phyloP scores from a whole-genome alignment of 2,797 vertebrate genomes.

The Sorex maritimensis region DNA sequence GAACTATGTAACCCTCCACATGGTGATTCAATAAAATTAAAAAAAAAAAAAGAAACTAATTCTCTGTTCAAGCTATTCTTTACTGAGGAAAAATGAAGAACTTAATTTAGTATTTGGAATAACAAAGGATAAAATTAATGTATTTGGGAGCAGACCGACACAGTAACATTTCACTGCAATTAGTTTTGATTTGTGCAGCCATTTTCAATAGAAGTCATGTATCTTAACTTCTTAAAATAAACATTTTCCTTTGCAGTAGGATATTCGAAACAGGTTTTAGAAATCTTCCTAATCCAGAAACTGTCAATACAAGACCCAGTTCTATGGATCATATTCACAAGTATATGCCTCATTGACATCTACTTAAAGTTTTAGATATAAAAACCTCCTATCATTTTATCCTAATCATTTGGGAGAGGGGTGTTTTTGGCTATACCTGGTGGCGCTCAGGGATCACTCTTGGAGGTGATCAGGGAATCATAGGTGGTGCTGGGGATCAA shows the following conservation, averaged over 20 bases:
- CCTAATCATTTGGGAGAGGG: neutral
- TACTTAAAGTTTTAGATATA: neutral
- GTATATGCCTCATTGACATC: neutral
- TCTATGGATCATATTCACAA: conserved; percentile 5
- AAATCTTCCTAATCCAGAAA: conserved; percentile 33
- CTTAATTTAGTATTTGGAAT: conserved; percentile 71
- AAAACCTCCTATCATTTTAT: neutral
- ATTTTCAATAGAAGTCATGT: neutral
- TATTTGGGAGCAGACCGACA: conserved; percentile 36
- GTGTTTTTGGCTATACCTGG: no score
- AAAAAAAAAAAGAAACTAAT: conserved; percentile 46
- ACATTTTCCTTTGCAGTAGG: conserved; percentile 52
- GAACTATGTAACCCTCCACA: no score
- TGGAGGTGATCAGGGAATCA: no score
- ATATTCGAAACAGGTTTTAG: conserved; percentile 41
- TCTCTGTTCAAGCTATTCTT: conserved; percentile 59
- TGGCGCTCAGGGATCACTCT: no score
- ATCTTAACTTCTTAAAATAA: conserved; percentile 53
- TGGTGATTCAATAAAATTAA: no score
- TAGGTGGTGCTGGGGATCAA: no score
- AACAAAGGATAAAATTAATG: conserved; percentile 70
- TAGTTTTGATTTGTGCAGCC: conserved; percentile 64
- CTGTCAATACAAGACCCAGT: conserved; percentile 17
- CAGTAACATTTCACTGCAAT: conserved; percentile 61
- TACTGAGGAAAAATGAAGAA: conserved; percentile 36